Percentiles rank a stretch among this genome's conserved stretches.
Conservation (phyloP, 2,888 invertebrate genomes). For the Pterobdella sp. region DNA sequence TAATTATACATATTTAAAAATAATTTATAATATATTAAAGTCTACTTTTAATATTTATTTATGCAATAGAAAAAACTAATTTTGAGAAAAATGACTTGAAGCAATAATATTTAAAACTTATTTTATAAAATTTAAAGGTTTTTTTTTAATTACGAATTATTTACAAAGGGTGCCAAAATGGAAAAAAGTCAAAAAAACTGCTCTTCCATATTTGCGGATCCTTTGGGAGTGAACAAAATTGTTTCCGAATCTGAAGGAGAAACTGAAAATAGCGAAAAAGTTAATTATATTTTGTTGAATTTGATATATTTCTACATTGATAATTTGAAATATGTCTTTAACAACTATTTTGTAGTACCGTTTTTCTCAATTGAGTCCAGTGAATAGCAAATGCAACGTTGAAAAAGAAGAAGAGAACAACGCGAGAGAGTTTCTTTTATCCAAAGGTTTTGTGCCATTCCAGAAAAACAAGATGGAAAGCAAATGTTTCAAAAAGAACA, state of each 20-base stretch:
- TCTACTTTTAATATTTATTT: too few relatives aligned
- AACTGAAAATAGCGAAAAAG: neutral
- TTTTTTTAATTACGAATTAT: too few relatives aligned
- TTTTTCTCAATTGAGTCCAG: conserved; percentile 34
- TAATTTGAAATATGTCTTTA: too few relatives aligned
- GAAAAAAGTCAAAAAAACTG: too few relatives aligned
- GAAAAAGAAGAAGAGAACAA: conserved; percentile 4
- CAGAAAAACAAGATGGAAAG: conserved; percentile 31
- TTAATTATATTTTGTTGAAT: neutral
- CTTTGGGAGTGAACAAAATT: neutral
- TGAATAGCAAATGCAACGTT: conserved; percentile 15
- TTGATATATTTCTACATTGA: too few relatives aligned
- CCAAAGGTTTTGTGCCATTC: neutral
- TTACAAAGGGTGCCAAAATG: too few relatives aligned
- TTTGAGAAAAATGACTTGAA: too few relatives aligned
- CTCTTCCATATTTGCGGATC: neutral
- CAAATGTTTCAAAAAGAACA: conserved; percentile 48
- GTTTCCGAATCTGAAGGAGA: neutral
- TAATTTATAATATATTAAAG: too few relatives aligned
- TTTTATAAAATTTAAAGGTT: too few relatives aligned
- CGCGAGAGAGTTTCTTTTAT: neutral
- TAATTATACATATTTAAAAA: too few relatives aligned
- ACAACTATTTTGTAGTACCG: conserved; percentile 29
- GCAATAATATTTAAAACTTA: too few relatives aligned
- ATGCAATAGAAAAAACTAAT: too few relatives aligned